Base-by-base conservation (phyloP, 2,797 vertebrate genomes). In the Anguilla megastoma region DNA sequence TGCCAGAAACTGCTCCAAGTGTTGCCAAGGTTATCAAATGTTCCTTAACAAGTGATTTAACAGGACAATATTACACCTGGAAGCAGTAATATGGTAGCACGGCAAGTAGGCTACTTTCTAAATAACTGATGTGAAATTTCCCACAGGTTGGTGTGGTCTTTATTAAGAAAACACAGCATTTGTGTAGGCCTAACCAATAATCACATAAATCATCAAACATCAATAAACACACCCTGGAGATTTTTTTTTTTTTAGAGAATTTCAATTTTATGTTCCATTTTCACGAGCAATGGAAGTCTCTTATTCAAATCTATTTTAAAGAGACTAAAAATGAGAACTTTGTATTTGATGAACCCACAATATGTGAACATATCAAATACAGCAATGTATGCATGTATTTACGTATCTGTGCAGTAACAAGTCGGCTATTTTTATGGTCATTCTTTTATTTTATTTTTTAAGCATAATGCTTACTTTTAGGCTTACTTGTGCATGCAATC, bases 1-100 rank as follows among this genome's bases (percentile, higher is more conserved):
- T n/a, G 21, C 24, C 24, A 66, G 69, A 74, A 88, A 60, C 85
- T 85, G 69, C 85, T 50, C 84, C 87, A 60, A 86, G 58, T 87
- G 60, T 45, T 90, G 69, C 86, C 86, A 86, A 84, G 56, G 86
- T 90, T 89, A 91, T 92, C 56, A 88, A 87, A 89, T 88, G 89
- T 90, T 90, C 84, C 87, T 90, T 87, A 84, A 79, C 88, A 90
- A 88, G 85, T 87, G 54, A 63, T 86, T 89, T 89, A 85, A 79
- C 4, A 56, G 63, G 82, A 21, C 24, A 30, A 8, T 48, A 16
- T 88, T 88, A 86, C 86, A 90, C 88, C 63, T 88, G 83, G 82
- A 18, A 58, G 52, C 21, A 76, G 63, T 41, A 63, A 88, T 90
- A 87, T 87, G 90, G 91, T 66, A 48, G 63, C 9, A 69, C 5